Evolutionary conservation across 2,797 vertebrate genomes (phyloP).

Genomic region (Cynodonichthys magdalenae): DNA sequence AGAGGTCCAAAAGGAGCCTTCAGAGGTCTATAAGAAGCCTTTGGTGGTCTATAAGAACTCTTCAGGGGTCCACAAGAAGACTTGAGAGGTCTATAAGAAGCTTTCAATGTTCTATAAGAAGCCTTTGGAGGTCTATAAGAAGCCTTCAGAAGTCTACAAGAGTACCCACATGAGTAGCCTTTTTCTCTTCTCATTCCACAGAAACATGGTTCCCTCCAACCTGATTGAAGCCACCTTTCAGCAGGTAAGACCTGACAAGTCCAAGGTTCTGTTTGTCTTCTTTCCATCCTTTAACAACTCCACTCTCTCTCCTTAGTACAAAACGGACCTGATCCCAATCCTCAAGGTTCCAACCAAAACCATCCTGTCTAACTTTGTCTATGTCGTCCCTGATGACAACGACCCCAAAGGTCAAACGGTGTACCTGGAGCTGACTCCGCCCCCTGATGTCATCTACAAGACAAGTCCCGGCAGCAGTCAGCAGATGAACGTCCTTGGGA

Average conservation of each 20-base stretch:
- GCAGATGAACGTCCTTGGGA: constrained; percentile 92
- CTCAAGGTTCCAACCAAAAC: constrained; percentile 74
- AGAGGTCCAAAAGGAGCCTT: too few species aligned
- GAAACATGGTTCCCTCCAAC: constrained; percentile 93
- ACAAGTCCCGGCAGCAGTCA: constrained; percentile 85
- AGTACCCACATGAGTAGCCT: too few species aligned
- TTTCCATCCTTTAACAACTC: background rate
- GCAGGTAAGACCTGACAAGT: constrained; percentile 76
- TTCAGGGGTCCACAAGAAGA: too few species aligned
- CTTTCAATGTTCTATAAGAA: too few species aligned
- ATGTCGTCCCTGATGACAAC: constrained; percentile 82
- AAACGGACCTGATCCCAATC: constrained; percentile 84
- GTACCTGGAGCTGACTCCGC: constrained; percentile 85
- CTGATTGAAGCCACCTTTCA: constrained; percentile 90
- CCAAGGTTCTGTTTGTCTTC: too few species aligned
- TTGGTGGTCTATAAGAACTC: too few species aligned
- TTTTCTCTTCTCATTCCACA: constrained; percentile 39
- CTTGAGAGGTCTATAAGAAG: too few species aligned
- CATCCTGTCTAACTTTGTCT: constrained; percentile 81
- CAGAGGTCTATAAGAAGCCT: too few species aligned
- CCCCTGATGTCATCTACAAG: constrained; percentile 85
- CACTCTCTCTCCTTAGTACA: constrained; percentile 79
- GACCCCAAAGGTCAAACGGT: constrained; percentile 79
- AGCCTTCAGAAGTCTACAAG: too few species aligned
- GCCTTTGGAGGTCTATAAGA: too few species aligned